Conservation (phyloP, 1,140 invertebrate species). For the Camponotus vicinus region DNA sequence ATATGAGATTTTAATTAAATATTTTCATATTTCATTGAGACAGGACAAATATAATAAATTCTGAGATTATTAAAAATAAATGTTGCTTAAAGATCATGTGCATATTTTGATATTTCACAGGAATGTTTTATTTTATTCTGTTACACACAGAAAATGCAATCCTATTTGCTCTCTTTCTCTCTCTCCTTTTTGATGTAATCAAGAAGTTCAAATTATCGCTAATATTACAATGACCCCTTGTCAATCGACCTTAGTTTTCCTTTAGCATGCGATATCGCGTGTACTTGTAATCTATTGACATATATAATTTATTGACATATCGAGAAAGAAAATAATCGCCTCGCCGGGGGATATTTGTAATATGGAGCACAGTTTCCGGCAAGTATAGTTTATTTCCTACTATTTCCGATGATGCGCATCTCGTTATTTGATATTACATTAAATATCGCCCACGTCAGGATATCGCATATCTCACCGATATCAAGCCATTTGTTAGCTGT, state of each 20-base stretch:
- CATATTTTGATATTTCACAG: slow-evolving; percentile 20
- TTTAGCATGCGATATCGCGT: neutral
- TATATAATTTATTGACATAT: neutral
- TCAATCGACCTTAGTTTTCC: neutral
- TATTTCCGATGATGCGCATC: neutral
- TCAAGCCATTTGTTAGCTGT: slow-evolving; percentile 9
- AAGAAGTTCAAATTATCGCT: slow-evolving; percentile 30
- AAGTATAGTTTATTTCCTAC: slow-evolving; percentile 20
- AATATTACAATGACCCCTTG: neutral
- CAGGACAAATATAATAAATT: neutral
- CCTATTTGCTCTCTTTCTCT: slow-evolving; percentile 3
- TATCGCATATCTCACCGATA: slow-evolving; percentile 1
- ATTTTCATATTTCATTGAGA: no score
- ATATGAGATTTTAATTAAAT: neutral
- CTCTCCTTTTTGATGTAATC: neutral
- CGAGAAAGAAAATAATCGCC: slow-evolving; percentile 14
- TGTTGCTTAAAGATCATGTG: no score
- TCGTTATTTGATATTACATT: slow-evolving; percentile 38
- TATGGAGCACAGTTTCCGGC: neutral
- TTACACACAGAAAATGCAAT: neutral
- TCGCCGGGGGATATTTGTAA: neutral
- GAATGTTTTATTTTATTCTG: no score
- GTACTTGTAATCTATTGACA: neutral
- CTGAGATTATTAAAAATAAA: neutral
- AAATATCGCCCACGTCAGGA: neutral